Conservation (phyloP, 2,888 invertebrate species). For the Rugalucina vietnamica region DNA sequence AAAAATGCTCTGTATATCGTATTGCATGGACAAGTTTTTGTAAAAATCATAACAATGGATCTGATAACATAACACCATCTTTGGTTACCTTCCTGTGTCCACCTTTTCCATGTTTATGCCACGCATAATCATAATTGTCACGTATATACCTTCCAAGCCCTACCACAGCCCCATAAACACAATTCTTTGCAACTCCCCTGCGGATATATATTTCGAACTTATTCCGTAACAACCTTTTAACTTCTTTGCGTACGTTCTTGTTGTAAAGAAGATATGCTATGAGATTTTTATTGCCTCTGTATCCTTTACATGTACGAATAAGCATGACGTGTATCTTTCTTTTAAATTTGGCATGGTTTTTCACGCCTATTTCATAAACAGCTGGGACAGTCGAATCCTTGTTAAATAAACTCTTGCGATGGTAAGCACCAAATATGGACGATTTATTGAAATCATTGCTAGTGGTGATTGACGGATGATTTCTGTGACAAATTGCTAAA, state of each 20-base stretch:
- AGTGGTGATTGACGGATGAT: not conserved
- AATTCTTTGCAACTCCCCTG: slow-evolving; percentile 39
- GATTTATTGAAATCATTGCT: not conserved
- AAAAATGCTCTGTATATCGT: too few relatives aligned
- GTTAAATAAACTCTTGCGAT: not conserved
- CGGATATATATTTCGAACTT: slow-evolving; percentile 63
- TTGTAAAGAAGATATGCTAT: slow-evolving; percentile 35
- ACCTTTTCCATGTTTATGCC: not conserved
- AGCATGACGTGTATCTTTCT: slow-evolving; percentile 63
- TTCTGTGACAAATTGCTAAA: not conserved
- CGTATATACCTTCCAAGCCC: not conserved
- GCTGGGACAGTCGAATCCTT: slow-evolving; percentile 40
- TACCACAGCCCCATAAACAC: not conserved
- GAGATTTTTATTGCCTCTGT: not conserved
- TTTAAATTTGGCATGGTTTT: slow-evolving; percentile 38
- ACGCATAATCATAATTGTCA: not conserved
- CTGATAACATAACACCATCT: slow-evolving; percentile 26
- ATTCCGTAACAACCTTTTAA: slow-evolving; percentile 45
- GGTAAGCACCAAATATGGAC: not conserved
- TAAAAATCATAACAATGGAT: too few relatives aligned
- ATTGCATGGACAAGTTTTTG: too few relatives aligned
- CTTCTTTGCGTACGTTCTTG: slow-evolving; percentile 46
- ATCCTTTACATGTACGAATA: slow-evolving; percentile 7
- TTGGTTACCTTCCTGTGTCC: slow-evolving; percentile 22
- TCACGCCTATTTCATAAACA: slow-evolving; percentile 66